Base-by-base conservation (phyloP, 2,888 invertebrate genomes). In the Lymantria monacha region DNA sequence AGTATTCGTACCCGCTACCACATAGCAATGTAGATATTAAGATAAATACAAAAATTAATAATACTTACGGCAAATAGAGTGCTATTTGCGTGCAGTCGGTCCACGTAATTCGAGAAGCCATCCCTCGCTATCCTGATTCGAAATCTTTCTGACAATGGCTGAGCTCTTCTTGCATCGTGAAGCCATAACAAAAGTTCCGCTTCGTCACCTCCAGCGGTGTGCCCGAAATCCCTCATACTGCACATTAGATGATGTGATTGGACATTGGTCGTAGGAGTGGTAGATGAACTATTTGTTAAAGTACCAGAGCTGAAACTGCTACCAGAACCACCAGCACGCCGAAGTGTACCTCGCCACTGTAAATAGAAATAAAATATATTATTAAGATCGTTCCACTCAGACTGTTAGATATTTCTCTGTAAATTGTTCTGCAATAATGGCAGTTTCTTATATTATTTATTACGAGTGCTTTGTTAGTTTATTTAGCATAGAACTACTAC, bases 91-190 rank as follows among this genome's bases (percentile, higher is more conserved):
- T 97, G 95, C 67, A 97, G 85, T 74, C 97, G 95, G 72, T 97
- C 97, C 58, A 97, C 94, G 80, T 97, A 96, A 83, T 96, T 96
- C 12, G 97, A 96, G 85, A 97, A 96, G 11, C 97, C 97, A 72
- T 97, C 97, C 82, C 96, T 96, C 61, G 96, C 96, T 83, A 97
- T 96, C 80, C 94, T 94, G 68, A 98, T 96, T 74, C 97, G 92
- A 89, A 97, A 98, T 59, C 97, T 92, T 85, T 98, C 98, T 50
- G 97, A 97, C 55, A 98, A 92, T 61, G 96, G 96, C 69, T 95
- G 95, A 69, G 93, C 94, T 70, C 95, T 93, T 66, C 94, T 93
- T 14, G 95, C 94, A 79, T 98, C 97, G 81, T 96, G 98, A 0
- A 98, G 88, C 72, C 96, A 96, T 71, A 98, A 95, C 69, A 96